Conservation (phyloP, 2,888 invertebrate species). For the Brenthis daphne region DNA sequence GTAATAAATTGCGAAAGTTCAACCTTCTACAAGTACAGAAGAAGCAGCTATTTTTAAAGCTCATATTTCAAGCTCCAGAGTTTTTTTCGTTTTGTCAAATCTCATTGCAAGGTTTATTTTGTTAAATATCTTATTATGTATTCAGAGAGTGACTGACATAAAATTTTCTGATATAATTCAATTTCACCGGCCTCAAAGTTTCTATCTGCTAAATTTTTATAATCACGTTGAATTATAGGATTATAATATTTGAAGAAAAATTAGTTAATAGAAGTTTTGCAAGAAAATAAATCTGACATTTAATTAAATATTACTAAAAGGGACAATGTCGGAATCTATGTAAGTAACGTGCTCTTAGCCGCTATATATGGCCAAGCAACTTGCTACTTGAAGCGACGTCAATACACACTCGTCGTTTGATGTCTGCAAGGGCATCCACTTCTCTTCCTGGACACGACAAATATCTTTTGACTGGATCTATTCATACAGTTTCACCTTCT, state of each 20-base stretch:
- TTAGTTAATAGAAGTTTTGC: too few relatives aligned
- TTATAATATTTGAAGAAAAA: neutral
- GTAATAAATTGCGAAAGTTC: neutral
- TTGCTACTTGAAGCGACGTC: conserved; percentile 52
- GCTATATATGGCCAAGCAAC: conserved; percentile 38
- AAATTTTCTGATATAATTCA: conserved; percentile 37
- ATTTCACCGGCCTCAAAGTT: conserved; percentile 34
- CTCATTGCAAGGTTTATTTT: conserved; percentile 36
- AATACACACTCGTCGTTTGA: conserved; percentile 47
- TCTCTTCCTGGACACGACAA: conserved; percentile 68
- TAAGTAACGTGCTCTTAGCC: conserved; percentile 26
- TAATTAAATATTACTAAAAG: too few relatives aligned
- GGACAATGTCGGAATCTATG: conserved; percentile 11
- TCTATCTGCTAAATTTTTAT: conserved; percentile 23
- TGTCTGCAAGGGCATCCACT: conserved; percentile 69
- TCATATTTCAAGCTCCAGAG: conserved; percentile 30
- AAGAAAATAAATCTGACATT: too few relatives aligned
- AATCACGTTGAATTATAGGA: neutral
- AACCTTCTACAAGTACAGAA: conserved; percentile 10
- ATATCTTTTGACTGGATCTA: conserved; percentile 46
- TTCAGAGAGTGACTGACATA: conserved; percentile 38
- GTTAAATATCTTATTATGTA: conserved; percentile 39
- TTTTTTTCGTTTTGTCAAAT: conserved; percentile 30
- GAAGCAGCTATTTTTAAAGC: conserved; percentile 20
- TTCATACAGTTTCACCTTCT: conserved; percentile 38